Percentiles rank a stretch among this genome's conserved stretches.
Conservation (phyloP, 2,113 vertebrate genomes). For the Calidris pygmaea region DNA sequence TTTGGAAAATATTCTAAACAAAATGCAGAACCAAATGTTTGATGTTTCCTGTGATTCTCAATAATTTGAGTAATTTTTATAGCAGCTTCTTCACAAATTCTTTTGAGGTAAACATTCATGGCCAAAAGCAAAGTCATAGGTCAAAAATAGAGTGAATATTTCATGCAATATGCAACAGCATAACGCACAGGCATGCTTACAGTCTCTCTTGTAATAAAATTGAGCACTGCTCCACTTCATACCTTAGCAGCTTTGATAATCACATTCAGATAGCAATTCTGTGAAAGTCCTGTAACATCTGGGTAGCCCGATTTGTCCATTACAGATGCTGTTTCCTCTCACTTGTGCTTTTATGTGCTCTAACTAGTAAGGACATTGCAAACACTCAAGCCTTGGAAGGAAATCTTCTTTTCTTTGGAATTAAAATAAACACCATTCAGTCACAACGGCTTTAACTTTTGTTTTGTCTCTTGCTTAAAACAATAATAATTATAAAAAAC, state of each 20-base stretch:
- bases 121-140: neutral
- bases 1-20: neutral
- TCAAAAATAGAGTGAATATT: neutral
- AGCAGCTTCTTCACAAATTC: neutral
- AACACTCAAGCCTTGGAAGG: neutral
- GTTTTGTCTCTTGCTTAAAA: conserved; percentile 42
- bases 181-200: neutral
- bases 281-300: neutral
- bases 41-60: neutral
- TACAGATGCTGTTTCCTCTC: neutral
- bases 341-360: neutral
- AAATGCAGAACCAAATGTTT: neutral
- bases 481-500: neutral
- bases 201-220: neutral
- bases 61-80: neutral
- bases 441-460: neutral
- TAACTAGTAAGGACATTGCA: neutral
- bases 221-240: neutral
- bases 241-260: neutral
- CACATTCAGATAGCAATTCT: neutral
- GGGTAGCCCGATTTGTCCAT: neutral
- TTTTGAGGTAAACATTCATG: neutral
- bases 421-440: neutral
- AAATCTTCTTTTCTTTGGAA: neutral
- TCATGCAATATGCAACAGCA: neutral